These are phyloP conservation scores for Mungos mungo DNA, from an alignment of 2,113 vertebrate species.

Conservation along the genomic window DNA sequence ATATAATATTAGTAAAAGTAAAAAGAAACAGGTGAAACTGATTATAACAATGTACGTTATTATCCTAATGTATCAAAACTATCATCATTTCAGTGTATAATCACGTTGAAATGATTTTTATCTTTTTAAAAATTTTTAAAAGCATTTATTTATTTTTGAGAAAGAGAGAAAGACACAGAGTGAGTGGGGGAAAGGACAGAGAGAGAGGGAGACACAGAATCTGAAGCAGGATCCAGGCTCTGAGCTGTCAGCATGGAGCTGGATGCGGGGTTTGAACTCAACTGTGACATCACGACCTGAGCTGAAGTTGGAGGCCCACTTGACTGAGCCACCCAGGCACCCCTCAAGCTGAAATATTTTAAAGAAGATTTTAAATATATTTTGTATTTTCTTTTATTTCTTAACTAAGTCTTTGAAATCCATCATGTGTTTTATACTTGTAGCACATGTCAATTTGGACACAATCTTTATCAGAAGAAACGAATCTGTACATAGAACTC, in stretches of 20 bases:
- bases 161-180: too few relatives aligned
- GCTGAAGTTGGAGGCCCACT: too few relatives aligned
- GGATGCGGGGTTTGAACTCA: too few relatives aligned
- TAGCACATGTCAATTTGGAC: background rate
- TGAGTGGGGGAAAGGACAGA: too few relatives aligned
- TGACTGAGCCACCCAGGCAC: too few relatives aligned
- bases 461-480: background rate
- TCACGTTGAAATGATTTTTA: constrained; percentile 1
- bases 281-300: too few relatives aligned
- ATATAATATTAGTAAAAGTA: background rate
- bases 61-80: background rate
- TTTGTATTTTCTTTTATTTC: background rate
- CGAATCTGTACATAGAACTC: background rate
- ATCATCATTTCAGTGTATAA: background rate
- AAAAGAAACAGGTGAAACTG: background rate
- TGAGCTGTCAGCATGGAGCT: too few relatives aligned
- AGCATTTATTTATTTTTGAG: too few relatives aligned
- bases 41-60: background rate
- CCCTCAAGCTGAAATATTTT: background rate
- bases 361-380: background rate
- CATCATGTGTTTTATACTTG: background rate
- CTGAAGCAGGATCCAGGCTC: too few relatives aligned
- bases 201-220: too few relatives aligned
- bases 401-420: background rate
- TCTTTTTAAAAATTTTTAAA: too few relatives aligned